Evolutionary conservation across 1,140 invertebrate genomes (phyloP).

Genomic region (Drusus annulatus): DNA sequence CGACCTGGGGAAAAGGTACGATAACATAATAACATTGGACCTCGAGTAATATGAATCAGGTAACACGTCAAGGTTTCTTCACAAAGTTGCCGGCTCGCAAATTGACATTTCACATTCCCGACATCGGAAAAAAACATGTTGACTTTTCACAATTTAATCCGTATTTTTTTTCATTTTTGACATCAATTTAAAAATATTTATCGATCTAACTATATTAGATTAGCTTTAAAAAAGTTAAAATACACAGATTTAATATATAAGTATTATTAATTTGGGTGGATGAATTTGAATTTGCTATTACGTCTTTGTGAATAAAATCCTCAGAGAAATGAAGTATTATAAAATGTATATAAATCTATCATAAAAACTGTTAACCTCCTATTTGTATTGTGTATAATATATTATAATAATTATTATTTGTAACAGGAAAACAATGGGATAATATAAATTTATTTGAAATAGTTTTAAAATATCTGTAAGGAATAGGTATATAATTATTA

Average conservation of each 20-base stretch:
- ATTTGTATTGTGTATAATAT: slow-evolving; percentile 19
- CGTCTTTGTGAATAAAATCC: slow-evolving; percentile 42
- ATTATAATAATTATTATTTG: slow-evolving; percentile 26
- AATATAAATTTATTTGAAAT: slow-evolving; percentile 41
- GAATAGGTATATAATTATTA: slow-evolving; percentile 34
- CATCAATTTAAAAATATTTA: slow-evolving; percentile 41
- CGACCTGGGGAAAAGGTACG: slow-evolving; percentile 11
- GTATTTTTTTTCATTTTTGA: slow-evolving; percentile 48
- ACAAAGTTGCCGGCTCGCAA: slow-evolving; percentile 45
- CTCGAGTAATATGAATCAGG: slow-evolving; percentile 57
- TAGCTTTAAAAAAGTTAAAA: slow-evolving; percentile 19
- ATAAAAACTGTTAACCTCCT: slow-evolving; percentile 36
- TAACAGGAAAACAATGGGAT: slow-evolving; percentile 43
- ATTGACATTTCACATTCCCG: no score
- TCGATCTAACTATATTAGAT: slow-evolving; percentile 20
- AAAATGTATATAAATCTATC: slow-evolving; percentile 47
- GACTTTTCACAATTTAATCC: not conserved
- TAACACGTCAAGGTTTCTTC: slow-evolving; percentile 53
- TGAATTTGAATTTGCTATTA: not conserved
- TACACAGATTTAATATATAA: not conserved
- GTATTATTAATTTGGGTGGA: slow-evolving; percentile 9
- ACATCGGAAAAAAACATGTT: not conserved
- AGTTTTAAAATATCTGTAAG: slow-evolving; percentile 41
- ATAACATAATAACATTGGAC: slow-evolving; percentile 55
- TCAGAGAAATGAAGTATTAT: slow-evolving; percentile 33